These are phyloP conservation scores for Protonemura montana DNA, from an alignment of 2,888 invertebrate genomes.

Conservation along the genomic window DNA sequence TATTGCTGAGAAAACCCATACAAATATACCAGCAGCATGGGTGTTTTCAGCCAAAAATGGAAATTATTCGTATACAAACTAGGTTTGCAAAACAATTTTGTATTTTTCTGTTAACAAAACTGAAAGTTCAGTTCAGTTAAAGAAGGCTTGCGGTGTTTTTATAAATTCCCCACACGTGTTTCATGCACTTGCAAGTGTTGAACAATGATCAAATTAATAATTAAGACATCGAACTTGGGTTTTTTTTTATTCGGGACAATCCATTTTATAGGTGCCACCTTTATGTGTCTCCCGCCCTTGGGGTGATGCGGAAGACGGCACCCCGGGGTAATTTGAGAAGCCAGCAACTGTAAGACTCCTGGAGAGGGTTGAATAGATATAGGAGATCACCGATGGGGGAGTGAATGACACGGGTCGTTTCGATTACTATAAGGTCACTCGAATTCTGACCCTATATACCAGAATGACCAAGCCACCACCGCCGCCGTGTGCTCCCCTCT, in stretches of 20 bases:
- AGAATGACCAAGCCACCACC: constrained; percentile 26
- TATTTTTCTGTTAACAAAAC: neutral
- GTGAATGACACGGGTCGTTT: constrained; percentile 35
- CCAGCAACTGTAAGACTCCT: neutral
- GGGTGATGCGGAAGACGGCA: neutral
- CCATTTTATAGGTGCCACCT: neutral
- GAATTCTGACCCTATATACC: constrained; percentile 26
- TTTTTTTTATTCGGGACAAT: constrained; percentile 2
- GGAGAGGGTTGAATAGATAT: constrained; percentile 12
- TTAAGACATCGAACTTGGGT: neutral
- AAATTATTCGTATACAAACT: neutral
- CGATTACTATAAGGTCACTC: constrained; percentile 39
- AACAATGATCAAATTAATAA: neutral
- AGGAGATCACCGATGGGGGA: constrained; percentile 8
- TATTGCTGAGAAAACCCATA: neutral
- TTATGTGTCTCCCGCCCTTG: neutral
- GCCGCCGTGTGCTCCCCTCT: neutral
- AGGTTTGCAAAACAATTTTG: neutral
- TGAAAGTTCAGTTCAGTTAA: neutral
- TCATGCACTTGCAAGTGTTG: neutral
- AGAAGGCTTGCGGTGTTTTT: no score
- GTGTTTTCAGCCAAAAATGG: neutral
- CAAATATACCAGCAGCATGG: neutral
- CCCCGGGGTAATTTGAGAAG: neutral
- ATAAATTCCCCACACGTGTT: neutral